Evolutionary conservation across 2,113 vertebrate genomes (phyloP).

Genomic region (Paedocypris sp.): DNA sequence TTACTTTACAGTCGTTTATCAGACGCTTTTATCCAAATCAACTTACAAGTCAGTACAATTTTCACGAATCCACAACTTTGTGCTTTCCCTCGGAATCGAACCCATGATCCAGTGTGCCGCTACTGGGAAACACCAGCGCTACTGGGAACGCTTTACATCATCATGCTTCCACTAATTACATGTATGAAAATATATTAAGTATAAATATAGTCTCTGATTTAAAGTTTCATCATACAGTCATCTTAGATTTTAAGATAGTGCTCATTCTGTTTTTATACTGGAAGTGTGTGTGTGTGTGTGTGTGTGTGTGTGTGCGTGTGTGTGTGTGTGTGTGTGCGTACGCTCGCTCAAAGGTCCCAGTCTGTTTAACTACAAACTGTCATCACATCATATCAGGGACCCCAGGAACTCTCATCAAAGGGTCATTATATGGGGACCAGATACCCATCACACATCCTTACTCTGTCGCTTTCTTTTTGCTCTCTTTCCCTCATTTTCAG

Average conservation of each 20-base stretch:
- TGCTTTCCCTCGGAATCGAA: no score
- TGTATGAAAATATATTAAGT: no score
- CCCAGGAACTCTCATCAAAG: constrained; percentile 31
- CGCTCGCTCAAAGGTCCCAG: constrained; percentile 1
- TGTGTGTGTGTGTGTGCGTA: constrained; percentile 15
- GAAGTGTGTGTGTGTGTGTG: not conserved
- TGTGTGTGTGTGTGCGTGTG: not conserved
- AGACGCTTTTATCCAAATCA: no score
- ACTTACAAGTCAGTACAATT: no score
- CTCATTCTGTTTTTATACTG: not conserved
- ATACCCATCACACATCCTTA: constrained; percentile 32
- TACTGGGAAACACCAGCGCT: no score
- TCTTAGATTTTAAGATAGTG: no score
- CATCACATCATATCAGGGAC: constrained; percentile 27
- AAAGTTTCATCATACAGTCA: constrained; percentile 2
- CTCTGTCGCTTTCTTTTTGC: not conserved
- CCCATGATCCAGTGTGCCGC: no score
- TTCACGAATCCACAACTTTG: no score
- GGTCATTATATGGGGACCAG: constrained; percentile 26
- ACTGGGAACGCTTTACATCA: no score
- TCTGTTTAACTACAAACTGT: constrained; percentile 19
- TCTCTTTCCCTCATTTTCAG: constrained; percentile 6
- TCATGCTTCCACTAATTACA: no score
- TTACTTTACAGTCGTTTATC: no score
- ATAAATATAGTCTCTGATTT: no score